Evolutionary conservation across 2,797 vertebrate genomes (phyloP), one percentile per base, ranked within the genome.

Genomic region (Sebastes itinus): DNA sequence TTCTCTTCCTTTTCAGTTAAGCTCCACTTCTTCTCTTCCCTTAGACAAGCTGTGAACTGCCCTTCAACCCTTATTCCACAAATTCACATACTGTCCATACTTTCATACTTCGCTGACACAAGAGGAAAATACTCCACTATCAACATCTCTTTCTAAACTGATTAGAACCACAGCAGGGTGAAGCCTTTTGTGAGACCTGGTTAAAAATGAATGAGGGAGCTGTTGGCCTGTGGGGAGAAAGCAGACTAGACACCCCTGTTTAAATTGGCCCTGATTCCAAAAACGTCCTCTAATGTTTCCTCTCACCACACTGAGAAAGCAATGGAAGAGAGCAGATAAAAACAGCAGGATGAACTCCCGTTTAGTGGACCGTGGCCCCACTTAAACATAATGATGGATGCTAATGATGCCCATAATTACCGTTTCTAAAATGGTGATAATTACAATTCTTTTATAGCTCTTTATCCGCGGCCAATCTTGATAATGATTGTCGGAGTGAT

Each of bases 341-440:
- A 71, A 75, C 46, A 79, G 79, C 77, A 42, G 72, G 79, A 84
- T 81, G 80, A 87, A 82, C 84, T 83, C 88, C 95, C 93, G 87
- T 92, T 89, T 94, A 88, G 76, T 88, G 89, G 90, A 89, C 91
- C 70, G 18, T 72, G 87, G 89, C 89, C 89, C 90, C 90, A 92
- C 90, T 92, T 92, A 93, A 87, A 92, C 88, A 87, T 85, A 88
- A 91, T 91, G 93, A 94, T 83, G 86, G 89, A 92, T 90, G 81
- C 90, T 95, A 94, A 95, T 93, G 92, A 91, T 87, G 91, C 88
- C 83, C 67, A 81, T 93, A 94, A 94, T 95, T 91, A 90, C 91
- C n/a, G 73, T 84, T 90, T 89, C 82, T 83, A 91, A 94, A 95
- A 92, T 89, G 88, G 86, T 72, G 88, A 92, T 93, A 91, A 95